Evolutionary conservation across 2,888 invertebrate genomes (phyloP).

Genomic region (Chaitophorus viminalis): DNA sequence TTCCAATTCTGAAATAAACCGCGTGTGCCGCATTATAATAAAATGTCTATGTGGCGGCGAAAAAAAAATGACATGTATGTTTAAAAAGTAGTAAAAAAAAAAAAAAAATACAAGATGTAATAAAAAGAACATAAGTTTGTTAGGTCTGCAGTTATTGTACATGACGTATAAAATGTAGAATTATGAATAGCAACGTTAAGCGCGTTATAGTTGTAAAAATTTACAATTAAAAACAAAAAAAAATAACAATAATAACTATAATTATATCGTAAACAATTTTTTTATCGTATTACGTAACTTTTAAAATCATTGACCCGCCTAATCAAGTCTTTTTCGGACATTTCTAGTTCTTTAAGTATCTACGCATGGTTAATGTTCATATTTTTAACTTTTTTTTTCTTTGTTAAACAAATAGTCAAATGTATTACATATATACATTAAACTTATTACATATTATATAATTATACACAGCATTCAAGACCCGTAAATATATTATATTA

Average conservation of each 20-base stretch:
- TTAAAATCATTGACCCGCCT: too few species aligned
- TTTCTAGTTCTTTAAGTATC: too few species aligned
- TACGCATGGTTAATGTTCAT: too few species aligned
- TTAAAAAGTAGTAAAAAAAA: slow-evolving; percentile 22
- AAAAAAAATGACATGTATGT: slow-evolving; percentile 12
- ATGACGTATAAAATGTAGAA: slow-evolving; percentile 25
- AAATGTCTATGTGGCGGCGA: slow-evolving; percentile 4
- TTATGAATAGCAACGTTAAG: slow-evolving; percentile 2
- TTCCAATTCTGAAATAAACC: slow-evolving; percentile 9
- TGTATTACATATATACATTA: too few species aligned
- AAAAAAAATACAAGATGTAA: neutral
- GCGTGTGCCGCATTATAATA: neutral
- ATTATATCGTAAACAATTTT: neutral
- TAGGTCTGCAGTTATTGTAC: slow-evolving; percentile 19
- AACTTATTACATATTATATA: too few species aligned
- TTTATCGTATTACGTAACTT: too few species aligned
- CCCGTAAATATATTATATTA: too few species aligned
- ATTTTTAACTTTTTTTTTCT: too few species aligned
- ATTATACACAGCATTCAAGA: too few species aligned
- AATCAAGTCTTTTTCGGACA: too few species aligned
- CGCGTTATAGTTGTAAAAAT: neutral
- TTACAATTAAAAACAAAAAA: slow-evolving; percentile 8
- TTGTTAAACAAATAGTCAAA: too few species aligned
- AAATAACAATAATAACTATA: neutral
- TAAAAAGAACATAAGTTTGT: slow-evolving; percentile 18